Evolutionary conservation across 2,113 vertebrate genomes (phyloP).

Genomic region (Larimichthys crocea): DNA sequence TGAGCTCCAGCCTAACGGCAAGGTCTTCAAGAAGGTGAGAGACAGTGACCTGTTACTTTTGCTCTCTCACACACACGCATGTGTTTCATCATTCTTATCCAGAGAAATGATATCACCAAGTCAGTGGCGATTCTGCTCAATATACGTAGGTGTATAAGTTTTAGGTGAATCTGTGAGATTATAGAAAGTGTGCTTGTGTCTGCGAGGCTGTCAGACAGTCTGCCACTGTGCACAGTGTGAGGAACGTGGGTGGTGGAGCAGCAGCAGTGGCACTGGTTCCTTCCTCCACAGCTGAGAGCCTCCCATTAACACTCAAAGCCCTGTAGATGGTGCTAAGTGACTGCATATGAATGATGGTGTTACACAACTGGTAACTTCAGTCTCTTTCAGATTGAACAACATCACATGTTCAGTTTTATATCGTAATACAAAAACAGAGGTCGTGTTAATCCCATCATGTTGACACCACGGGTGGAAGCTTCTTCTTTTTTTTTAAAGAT

Average conservation of each 20-base stretch:
- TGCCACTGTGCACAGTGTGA: constrained; percentile 37
- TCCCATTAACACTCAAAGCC: constrained; percentile 27
- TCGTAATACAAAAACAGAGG: neutral
- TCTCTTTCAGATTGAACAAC: neutral
- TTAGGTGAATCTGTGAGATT: neutral
- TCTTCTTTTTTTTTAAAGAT: too few species aligned
- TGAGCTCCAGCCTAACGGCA: constrained; percentile 95
- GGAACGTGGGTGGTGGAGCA: constrained; percentile 37
- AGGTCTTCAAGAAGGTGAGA: constrained; percentile 97
- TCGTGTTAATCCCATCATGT: neutral
- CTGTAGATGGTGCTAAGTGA: constrained; percentile 64
- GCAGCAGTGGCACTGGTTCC: neutral
- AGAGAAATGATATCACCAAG: neutral
- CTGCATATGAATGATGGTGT: constrained; percentile 1
- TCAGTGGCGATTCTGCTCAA: neutral
- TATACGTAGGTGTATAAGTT: neutral
- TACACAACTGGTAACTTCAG: neutral
- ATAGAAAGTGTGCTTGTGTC: constrained; percentile 2
- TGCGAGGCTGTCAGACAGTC: constrained; percentile 9
- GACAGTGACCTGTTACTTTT: neutral
- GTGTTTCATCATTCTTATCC: neutral
- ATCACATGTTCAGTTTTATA: neutral
- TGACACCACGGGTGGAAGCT: neutral
- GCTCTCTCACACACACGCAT: neutral
- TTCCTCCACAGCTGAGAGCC: neutral